A percentile compares a stretch with the other conserved stretches of the same genome.
These are phyloP conservation scores for Papilio demoleus DNA, from an alignment of 2,888 invertebrate genomes.

Conservation along the genomic window DNA sequence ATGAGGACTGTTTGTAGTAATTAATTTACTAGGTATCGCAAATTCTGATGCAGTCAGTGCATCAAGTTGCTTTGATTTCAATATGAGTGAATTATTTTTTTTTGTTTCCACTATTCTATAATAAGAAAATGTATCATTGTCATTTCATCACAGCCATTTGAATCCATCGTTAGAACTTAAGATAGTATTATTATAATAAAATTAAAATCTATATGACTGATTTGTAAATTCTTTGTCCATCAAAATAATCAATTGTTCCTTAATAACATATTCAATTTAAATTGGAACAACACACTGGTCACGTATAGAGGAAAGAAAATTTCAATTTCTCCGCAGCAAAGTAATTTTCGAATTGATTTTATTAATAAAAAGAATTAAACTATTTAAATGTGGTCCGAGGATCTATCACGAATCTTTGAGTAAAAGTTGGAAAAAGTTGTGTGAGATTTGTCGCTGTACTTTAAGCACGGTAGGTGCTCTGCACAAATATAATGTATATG, in stretches of 20 bases:
- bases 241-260: not conserved
- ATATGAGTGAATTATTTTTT: constrained; percentile 22
- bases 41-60: constrained; percentile 31
- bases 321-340: not conserved
- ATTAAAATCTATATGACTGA: not conserved
- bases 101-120: no score
- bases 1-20: constrained; percentile 50
- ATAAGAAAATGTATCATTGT: no score
- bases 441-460: no score
- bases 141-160: no score
- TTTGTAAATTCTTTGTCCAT: not conserved
- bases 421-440: no score
- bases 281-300: not conserved
- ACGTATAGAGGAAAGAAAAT: not conserved
- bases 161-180: no score
- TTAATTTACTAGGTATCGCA: constrained; percentile 51
- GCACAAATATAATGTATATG: no score
- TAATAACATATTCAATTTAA: not conserved
- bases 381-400: no score
- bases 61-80: constrained; percentile 25
- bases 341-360: not conserved
- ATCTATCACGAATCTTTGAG: no score
- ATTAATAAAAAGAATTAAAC: no score
- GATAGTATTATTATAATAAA: no score
- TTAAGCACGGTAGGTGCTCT: no score